phyloP scores from a whole-genome alignment of 2,888 invertebrate species.

The Sminthurides aquaticus region DNA sequence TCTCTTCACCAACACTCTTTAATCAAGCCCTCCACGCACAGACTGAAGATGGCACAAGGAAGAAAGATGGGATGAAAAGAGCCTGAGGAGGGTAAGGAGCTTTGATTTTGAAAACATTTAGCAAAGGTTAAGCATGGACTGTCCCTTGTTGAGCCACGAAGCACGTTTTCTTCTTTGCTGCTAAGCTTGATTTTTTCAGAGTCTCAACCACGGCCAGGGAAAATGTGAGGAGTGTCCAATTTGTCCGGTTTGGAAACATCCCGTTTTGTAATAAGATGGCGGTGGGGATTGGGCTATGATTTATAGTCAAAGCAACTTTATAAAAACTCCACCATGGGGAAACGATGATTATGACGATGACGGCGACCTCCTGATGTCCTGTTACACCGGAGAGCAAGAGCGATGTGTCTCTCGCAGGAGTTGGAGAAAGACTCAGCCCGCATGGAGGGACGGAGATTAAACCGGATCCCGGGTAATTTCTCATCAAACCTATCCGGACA shows the following conservation, averaged over 20 bases:
- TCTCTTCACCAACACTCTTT: too few species aligned
- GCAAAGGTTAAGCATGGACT: not conserved
- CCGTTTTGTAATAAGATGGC: too few species aligned
- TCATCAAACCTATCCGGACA: constrained; percentile 21
- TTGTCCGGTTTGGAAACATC: too few species aligned
- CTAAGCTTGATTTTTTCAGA: too few species aligned
- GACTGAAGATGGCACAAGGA: too few species aligned
- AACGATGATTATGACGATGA: constrained; percentile 15
- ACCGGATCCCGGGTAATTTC: constrained; percentile 31
- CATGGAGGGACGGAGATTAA: constrained; percentile 18
- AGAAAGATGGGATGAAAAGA: too few species aligned
- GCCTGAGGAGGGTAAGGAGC: too few species aligned
- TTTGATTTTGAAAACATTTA: not conserved
- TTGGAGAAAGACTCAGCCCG: constrained; percentile 38
- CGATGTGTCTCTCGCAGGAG: constrained; percentile 33
- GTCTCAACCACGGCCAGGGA: not conserved
- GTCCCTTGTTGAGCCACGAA: not conserved
- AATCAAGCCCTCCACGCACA: not conserved
- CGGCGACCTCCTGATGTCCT: constrained; percentile 24
- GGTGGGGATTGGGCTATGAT: too few species aligned
- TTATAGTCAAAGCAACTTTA: too few species aligned
- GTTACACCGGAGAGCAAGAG: constrained; percentile 23
- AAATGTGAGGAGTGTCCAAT: not conserved
- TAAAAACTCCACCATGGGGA: too few species aligned
- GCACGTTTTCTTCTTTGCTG: not conserved